These are phyloP conservation scores for Mus spretus DNA, from an alignment of 2,797 vertebrate genomes.

Conservation along the genomic window DNA sequence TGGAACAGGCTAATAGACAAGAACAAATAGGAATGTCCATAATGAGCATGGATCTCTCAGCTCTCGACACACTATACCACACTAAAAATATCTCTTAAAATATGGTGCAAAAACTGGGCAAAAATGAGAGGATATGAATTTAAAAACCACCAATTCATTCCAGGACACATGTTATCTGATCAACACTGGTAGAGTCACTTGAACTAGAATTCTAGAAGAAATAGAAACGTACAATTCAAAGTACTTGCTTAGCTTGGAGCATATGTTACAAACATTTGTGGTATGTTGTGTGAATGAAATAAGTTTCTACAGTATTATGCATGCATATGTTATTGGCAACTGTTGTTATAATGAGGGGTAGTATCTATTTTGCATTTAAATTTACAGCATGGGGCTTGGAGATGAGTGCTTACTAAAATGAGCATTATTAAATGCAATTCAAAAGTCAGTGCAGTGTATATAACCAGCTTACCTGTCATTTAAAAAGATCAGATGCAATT, in stretches of 20 bases:
- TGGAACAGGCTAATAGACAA: neutral
- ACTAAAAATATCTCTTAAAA: neutral
- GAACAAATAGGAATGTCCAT: neutral
- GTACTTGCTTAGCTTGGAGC: neutral
- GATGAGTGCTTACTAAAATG: neutral
- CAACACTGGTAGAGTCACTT: neutral
- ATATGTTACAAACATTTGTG: neutral
- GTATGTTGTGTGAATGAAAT: neutral
- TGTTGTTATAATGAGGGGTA: neutral
- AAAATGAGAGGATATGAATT: neutral
- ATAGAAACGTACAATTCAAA: neutral
- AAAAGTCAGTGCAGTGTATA: neutral
- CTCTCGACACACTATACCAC: neutral
- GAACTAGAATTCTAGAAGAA: neutral
- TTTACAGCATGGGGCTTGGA: neutral
- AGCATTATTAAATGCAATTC: neutral
- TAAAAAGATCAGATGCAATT: neutral
- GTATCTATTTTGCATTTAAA: conserved; percentile 17
- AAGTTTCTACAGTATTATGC: neutral
- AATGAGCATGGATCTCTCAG: neutral
- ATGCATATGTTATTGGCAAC: neutral
- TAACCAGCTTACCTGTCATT: neutral
- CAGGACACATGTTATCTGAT: neutral
- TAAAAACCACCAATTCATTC: neutral
- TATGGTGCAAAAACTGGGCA: neutral